phyloP scores from a whole-genome alignment of 2,888 invertebrate species.

The Cephus runcator region DNA sequence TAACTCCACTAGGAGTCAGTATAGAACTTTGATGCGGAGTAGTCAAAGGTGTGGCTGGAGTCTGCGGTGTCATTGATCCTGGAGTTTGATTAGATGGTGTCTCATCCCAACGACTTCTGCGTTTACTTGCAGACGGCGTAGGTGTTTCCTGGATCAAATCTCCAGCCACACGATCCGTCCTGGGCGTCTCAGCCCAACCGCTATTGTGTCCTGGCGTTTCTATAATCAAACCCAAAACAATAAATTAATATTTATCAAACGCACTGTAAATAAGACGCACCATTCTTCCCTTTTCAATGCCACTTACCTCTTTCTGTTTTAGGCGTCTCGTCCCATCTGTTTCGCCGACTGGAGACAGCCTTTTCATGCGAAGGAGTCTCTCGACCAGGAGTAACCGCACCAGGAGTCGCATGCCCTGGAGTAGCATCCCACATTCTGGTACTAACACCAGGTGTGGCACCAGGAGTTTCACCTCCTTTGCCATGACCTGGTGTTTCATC shows the following conservation, averaged over 20 bases:
- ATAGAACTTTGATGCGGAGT: conserved; percentile 80
- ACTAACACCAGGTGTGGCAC: conserved; percentile 90
- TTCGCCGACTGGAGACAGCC: conserved; percentile 82
- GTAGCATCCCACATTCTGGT: conserved; percentile 97
- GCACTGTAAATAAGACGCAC: neutral
- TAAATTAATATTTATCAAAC: conserved; percentile 10
- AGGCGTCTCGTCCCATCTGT: conserved; percentile 99
- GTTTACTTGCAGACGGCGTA: conserved; percentile 93
- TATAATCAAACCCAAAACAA: conserved; percentile 45
- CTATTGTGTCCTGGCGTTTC: conserved; percentile 96
- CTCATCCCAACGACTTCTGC: conserved; percentile 98
- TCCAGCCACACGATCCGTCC: conserved; percentile 87
- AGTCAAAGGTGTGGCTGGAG: conserved; percentile 81
- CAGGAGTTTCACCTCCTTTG: conserved; percentile 86
- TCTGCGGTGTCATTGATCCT: conserved; percentile 76
- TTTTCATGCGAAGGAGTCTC: conserved; percentile 84
- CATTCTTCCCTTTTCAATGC: neutral
- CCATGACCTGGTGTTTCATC: conserved; percentile 94
- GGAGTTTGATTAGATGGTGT: conserved; percentile 85
- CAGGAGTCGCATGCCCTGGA: conserved; percentile 90
- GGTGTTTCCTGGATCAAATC: conserved; percentile 91
- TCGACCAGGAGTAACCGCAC: conserved; percentile 84
- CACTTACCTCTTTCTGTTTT: conserved; percentile 87
- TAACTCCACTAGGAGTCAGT: conserved; percentile 71
- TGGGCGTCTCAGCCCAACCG: conserved; percentile 99